Evolutionary conservation across 2,888 invertebrate species (phyloP).

Genomic region (Macrophya annulata): DNA sequence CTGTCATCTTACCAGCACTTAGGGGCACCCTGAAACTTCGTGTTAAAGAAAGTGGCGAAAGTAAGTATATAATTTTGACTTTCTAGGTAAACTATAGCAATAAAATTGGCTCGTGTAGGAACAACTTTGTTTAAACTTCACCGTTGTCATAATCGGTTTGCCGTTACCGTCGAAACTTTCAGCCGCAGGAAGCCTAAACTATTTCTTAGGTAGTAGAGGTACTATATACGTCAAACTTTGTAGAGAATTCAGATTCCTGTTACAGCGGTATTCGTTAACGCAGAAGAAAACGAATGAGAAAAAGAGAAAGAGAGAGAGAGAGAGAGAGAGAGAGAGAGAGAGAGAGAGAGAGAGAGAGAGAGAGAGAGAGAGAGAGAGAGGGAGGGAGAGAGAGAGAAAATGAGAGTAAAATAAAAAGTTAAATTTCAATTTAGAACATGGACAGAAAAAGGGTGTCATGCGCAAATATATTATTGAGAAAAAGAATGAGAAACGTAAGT

Average conservation of each 20-base stretch:
- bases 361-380: not conserved
- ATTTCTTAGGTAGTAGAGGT: not conserved
- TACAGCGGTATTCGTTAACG: not conserved
- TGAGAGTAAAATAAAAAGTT: not conserved
- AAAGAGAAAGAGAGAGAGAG: not conserved
- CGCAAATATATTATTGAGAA: conserved; percentile 32
- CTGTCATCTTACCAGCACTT: conserved; percentile 86
- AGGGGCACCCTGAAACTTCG: conserved; percentile 88
- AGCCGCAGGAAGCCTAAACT: conserved; percentile 13
- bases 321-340: not conserved
- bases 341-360: not conserved
- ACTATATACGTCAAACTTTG: not conserved
- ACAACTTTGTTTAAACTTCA: conserved; percentile 29
- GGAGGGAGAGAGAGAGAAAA: not conserved
- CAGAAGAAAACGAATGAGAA: not conserved
- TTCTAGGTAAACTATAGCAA: not conserved
- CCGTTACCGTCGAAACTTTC: conserved; percentile 22
- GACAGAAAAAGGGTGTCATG: conserved; percentile 5
- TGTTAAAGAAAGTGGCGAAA: conserved; percentile 89
- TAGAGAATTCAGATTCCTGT: conserved; percentile 4
- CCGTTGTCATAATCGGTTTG: conserved; percentile 44
- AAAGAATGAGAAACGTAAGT: conserved; percentile 12
- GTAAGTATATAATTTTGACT: conserved; percentile 80
- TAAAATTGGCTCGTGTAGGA: conserved; percentile 15
- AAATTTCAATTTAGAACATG: not conserved